These are phyloP conservation scores for Diachrysia chrysitis DNA, from an alignment of 2,888 invertebrate species.

Conservation along the genomic window DNA sequence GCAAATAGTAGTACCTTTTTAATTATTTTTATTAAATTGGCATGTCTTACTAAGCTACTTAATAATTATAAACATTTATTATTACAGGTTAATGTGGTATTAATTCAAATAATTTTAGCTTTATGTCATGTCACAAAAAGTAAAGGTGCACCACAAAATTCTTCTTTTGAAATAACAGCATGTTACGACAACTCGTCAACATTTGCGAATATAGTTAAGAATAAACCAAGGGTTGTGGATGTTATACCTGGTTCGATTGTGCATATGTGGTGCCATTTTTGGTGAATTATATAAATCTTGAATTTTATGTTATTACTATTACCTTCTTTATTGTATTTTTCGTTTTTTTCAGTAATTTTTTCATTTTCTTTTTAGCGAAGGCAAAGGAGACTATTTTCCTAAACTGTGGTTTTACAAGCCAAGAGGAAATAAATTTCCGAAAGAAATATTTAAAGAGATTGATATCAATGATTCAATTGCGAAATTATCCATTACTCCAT, in stretches of 20 bases:
- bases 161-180: constrained; percentile 30
- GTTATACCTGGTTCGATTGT: constrained; percentile 39
- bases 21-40: too few relatives aligned
- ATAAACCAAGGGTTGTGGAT: constrained; percentile 41
- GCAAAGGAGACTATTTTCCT: constrained; percentile 40
- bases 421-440: constrained; percentile 39
- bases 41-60: too few relatives aligned
- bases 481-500: constrained; percentile 40
- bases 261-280: constrained; percentile 52
- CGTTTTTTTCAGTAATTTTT: neutral
- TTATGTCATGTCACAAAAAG: neutral
- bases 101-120: constrained; percentile 14
- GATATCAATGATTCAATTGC: constrained; percentile 18
- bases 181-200: constrained; percentile 38
- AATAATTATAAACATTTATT: neutral
- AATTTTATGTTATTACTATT: too few relatives aligned
- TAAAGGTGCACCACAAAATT: constrained; percentile 11
- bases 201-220: constrained; percentile 8
- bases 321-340: neutral
- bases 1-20: too few relatives aligned
- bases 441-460: constrained; percentile 26
- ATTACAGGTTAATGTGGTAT: constrained; percentile 22
- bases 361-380: constrained; percentile 35
- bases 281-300: constrained; percentile 29
- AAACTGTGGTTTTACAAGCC: constrained; percentile 61